Base-by-base conservation (phyloP, 2,888 invertebrate genomes). In the Eudemis profundana region DNA sequence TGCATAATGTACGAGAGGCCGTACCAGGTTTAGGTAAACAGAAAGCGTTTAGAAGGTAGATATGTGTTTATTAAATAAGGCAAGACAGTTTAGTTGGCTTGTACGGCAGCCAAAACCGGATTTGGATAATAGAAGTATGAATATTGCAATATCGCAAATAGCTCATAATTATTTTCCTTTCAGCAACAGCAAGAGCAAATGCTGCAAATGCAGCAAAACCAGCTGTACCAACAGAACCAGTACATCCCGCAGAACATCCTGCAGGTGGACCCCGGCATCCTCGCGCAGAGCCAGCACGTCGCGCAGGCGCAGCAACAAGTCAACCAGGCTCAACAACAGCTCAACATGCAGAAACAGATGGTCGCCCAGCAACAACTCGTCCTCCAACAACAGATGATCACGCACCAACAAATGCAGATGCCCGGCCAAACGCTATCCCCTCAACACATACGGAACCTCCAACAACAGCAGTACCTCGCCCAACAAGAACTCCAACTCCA, bases 401-500 rank as follows among this genome's bases (percentile, higher is more conserved):
- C 84, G 14, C 90, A 93, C 69, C 90, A 89, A 69, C 89, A 87
- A 38, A 68, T 88, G 57, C 87, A 88, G 61, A 82, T 87, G 75
- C 90, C 90, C 0, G 93, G 93, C 0, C 93, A 93, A 68, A 93
- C 90, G 1, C 72, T 92, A 1, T 93, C 85, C 67, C 93, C 85
- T 23, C 92, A 87, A 49, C 90, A 86, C 61, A 84, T 89, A 14
- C 78, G 90, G 33, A 88, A 88, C 60, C 77, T 91, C 17, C 90
- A 90, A 70, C 89, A 91, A 47, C 93, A 93, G 65, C 93, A 93
- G 72, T 93, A 90, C 71, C 81, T 93, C 59, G 87, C 90, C 0
- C 93, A 93, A 61, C 93, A 93, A 72, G 93, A 93, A 70, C 76
- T 88, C 42, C 89, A 93, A 60, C 81, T 93, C 14, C 93, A 93